phyloP scores from a whole-genome alignment of 2,888 invertebrate species.

The Argyresthia goedartella region DNA sequence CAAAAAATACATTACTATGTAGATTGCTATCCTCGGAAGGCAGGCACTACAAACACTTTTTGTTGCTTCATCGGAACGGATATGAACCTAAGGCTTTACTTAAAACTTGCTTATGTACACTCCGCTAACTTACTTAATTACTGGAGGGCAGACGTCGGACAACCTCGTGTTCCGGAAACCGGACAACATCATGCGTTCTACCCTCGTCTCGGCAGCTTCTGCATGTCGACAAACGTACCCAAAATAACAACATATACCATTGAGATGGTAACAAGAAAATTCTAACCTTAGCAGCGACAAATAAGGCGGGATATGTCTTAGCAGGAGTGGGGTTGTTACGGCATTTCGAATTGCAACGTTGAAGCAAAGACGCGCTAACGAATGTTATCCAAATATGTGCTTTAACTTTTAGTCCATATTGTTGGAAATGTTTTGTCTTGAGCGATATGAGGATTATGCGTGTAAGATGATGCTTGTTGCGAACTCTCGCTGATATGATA shows the following conservation, averaged over 20 bases:
- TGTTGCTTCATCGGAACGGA: too few species aligned
- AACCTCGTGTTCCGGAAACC: slow-evolving; percentile 53
- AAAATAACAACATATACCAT: slow-evolving; percentile 11
- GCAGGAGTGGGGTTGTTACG: neutral
- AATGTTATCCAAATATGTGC: slow-evolving; percentile 50
- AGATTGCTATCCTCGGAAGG: too few species aligned
- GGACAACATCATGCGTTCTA: slow-evolving; percentile 60
- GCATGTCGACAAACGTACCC: slow-evolving; percentile 21
- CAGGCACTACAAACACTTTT: too few species aligned
- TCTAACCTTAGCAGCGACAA: neutral
- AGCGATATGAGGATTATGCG: slow-evolving; percentile 62
- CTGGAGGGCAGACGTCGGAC: slow-evolving; percentile 29
- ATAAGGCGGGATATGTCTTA: neutral
- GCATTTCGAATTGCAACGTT: neutral
- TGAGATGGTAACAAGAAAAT: neutral
- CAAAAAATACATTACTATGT: too few species aligned
- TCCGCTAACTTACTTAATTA: slow-evolving; percentile 63
- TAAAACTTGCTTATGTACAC: too few species aligned
- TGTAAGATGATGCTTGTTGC: slow-evolving; percentile 70
- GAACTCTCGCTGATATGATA: slow-evolving; percentile 63
- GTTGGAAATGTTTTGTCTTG: slow-evolving; percentile 53
- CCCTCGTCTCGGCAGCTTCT: slow-evolving; percentile 56
- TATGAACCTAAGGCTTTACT: too few species aligned
- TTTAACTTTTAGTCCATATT: slow-evolving; percentile 49
- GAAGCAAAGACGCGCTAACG: slow-evolving; percentile 4